Base-by-base conservation (phyloP, 2,113 vertebrate species). In the Dunckerocampus dactyliophorus region DNA sequence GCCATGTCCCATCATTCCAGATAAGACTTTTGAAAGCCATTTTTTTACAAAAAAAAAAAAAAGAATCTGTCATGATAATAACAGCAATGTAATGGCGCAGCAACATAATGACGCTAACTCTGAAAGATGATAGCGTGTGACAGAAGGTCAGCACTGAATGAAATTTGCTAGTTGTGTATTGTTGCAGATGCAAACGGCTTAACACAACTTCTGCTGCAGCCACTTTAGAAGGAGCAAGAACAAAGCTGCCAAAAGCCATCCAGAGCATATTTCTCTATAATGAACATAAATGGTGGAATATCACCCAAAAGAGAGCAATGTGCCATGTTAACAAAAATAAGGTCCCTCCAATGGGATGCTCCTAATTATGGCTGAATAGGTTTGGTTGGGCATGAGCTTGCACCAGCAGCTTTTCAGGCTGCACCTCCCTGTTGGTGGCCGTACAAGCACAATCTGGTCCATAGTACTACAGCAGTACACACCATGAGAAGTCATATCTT, bases 321-420 rank as follows among this genome's bases (percentile, higher is more conserved):
- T 11, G 51, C 51, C 8, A 34, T 19, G 12, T 55, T 39, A 39
- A 39, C 9, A n/a, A 39, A 39, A 39, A 8, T 12, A 20, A 20
- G 53, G 39, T 20, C 34, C 12, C n/a, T 9, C 17, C 53, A 42
- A 37, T 4, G 53, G 12, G 34, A 55, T 39, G 6, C 53, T 42
- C 34, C 6, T 42, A 20, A 11, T 54, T 16, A 8, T 15, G 15
- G 46, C 6, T 28, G 50, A 52, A 28, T 15, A 22, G 22, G 3
- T 31, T 71, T 62, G 24, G 19, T 37, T n/a, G 28, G 72, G 63
- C 52, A 65, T 47, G 57, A 65, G 61, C 67, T 64, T n/a, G 74
- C 82, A 88, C 80, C 83, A 88, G 85, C 81, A 85, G 71, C 79
- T 70, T 82, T 75, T 83, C 77, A 67, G 48, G 49, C 45, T 20